Evolutionary conservation across 2,797 vertebrate genomes (phyloP).

Genomic region (Catamblyrhynchus diadema): DNA sequence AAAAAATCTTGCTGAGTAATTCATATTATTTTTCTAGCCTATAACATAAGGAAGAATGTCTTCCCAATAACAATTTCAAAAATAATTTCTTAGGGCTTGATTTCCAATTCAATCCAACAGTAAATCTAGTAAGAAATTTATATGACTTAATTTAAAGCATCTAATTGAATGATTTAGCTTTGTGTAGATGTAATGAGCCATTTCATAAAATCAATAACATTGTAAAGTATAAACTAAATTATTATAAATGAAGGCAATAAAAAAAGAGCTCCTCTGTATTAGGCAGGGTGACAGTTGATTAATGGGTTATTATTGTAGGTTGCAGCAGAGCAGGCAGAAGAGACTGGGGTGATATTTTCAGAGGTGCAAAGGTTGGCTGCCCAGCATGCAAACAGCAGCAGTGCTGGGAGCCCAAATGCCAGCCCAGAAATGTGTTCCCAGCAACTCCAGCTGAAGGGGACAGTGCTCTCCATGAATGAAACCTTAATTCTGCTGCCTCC

Average conservation of each 20-base stretch:
- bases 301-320: slow-evolving; percentile 48
- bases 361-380: not conserved
- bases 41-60: not conserved
- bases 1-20: not conserved
- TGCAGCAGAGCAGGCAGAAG: slow-evolving; percentile 13
- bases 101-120: slow-evolving; percentile 48
- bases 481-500: not conserved
- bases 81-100: slow-evolving; percentile 40
- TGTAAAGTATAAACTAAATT: slow-evolving; percentile 70
- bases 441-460: not conserved
- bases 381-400: not conserved
- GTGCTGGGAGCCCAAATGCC: not conserved
- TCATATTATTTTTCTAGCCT: not conserved
- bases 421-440: accelerated
- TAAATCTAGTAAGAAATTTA: slow-evolving; percentile 51
- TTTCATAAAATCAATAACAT: slow-evolving; percentile 71
- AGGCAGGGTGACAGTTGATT: slow-evolving; percentile 52
- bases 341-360: not conserved
- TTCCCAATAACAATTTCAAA: slow-evolving; percentile 38
- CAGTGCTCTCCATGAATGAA: not conserved
- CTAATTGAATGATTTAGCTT: slow-evolving; percentile 70
- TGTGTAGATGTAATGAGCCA: slow-evolving; percentile 67
- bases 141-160: slow-evolving; percentile 65
- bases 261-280: slow-evolving; percentile 45
- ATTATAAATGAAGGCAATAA: slow-evolving; percentile 71